Base-by-base conservation (phyloP, 2,797 vertebrate genomes). In the Dallia pectoralis region DNA sequence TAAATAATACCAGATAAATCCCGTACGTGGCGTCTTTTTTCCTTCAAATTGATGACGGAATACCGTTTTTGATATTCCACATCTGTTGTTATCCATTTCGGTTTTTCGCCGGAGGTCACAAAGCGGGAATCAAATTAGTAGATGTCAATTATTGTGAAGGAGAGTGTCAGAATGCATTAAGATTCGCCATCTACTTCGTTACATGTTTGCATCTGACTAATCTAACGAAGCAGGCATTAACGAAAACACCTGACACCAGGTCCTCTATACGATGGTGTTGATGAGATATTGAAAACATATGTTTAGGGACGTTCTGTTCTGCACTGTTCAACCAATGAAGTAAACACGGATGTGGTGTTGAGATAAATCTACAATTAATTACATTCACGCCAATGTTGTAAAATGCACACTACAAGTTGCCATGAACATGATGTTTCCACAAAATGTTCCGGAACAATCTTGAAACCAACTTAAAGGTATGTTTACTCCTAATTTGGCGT, bases 1-100 rank as follows among this genome's bases (percentile, higher is more conserved):
- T 91, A 91, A 88, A 90, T 91, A 91, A 84, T 77, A 80, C 67
- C 76, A 78, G 83, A 81, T 78, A 79, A 78, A 77, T 15, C 25
- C 78, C 80, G 79, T 85, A 86, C 80, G 85, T 86, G 70, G 73
- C 30, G 29, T 69, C 79, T 81, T 82, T 81, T 74, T 77, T 79
- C 70, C 77, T 15, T 82, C 81, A 87, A 81, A 84, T 87, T 88
- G 79, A 81, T 76, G 84, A 81, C 82, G 61, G 81, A 78, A 87
- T 80, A 48, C 2, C 14, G 1, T 68, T 47, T 82, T 87, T 83
- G 78, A 81, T 61, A 86, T 85, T 88, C 82, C 82, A 87, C 89
- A 83, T 79, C 71, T 85, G 86, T 86, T 82, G 84, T 84, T 83
- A 82, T 91, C 88, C 76, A 79, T 80, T 89, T 82, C 85, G 78